Conservation (phyloP, 1,140 invertebrate species). For the Tetranychus urticae region DNA sequence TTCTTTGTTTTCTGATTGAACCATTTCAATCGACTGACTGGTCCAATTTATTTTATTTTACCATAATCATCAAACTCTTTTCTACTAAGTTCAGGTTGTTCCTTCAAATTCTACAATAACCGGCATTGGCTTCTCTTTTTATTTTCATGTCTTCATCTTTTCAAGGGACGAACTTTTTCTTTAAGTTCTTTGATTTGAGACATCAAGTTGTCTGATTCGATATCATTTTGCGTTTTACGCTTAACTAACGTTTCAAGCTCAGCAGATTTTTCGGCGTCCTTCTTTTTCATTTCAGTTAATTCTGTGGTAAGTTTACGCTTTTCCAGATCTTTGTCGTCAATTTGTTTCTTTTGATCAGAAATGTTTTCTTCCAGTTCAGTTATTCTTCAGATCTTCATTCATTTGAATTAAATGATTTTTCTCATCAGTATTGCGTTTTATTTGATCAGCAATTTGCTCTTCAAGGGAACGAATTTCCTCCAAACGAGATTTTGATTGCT, state of each 20-base stretch:
- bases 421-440: constrained; percentile 1
- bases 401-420: not conserved
- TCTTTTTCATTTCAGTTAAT: not conserved
- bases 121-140: not conserved
- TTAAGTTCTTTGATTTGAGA: not conserved
- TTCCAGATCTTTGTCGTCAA: not conserved
- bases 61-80: constrained; percentile 3
- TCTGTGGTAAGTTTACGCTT: not conserved
- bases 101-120: not conserved
- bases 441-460: constrained; percentile 6
- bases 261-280: not conserved
- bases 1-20: constrained; percentile 3
- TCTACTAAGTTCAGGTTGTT: not conserved
- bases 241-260: not conserved
- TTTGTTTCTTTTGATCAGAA: not conserved
- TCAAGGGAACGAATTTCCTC: not conserved
- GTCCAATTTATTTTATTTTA: not conserved
- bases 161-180: not conserved
- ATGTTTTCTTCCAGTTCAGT: not conserved
- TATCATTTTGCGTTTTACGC: not conserved
- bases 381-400: not conserved
- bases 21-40: not conserved
- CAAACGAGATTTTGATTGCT: not conserved
- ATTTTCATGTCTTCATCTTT: not conserved
- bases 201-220: not conserved